Evolutionary conservation across 2,797 vertebrate genomes (phyloP).

Genomic region (Nothura maculosa): DNA sequence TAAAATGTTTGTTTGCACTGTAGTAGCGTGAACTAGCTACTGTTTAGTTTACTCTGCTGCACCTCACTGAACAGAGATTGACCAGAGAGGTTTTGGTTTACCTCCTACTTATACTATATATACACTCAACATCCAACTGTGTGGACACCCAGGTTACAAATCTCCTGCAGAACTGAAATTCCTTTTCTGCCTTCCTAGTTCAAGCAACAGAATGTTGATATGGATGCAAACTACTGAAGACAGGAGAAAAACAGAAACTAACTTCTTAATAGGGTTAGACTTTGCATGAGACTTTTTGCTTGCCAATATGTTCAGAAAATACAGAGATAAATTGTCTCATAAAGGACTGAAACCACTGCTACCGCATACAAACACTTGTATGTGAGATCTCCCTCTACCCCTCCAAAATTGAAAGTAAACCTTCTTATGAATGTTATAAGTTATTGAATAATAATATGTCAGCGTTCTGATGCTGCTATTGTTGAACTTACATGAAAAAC

Average conservation of each 20-base stretch:
- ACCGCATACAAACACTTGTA: not conserved
- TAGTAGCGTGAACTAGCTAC: not conserved
- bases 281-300: not conserved
- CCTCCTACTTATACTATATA: not conserved
- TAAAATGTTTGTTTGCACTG: fast-evolving
- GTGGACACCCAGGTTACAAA: not conserved
- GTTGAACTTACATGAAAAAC: slow-evolving; percentile 76
- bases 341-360: slow-evolving; percentile 42
- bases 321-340: slow-evolving; percentile 1
- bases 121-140: not conserved
- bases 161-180: not conserved
- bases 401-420: slow-evolving; percentile 6
- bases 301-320: not conserved
- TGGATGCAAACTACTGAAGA: not conserved
- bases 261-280: slow-evolving; percentile 4
- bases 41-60: not conserved
- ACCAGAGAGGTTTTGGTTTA: not conserved
- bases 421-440: slow-evolving; percentile 2
- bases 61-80: fast-evolving
- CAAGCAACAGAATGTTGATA: not conserved
- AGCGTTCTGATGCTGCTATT: slow-evolving; percentile 59
- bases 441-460: slow-evolving; percentile 69
- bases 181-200: not conserved
- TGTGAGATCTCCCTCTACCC: not conserved
- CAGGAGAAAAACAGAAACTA: not conserved